phyloP scores from a whole-genome alignment of 2,113 vertebrate genomes.

The Muscicapa adusta region DNA sequence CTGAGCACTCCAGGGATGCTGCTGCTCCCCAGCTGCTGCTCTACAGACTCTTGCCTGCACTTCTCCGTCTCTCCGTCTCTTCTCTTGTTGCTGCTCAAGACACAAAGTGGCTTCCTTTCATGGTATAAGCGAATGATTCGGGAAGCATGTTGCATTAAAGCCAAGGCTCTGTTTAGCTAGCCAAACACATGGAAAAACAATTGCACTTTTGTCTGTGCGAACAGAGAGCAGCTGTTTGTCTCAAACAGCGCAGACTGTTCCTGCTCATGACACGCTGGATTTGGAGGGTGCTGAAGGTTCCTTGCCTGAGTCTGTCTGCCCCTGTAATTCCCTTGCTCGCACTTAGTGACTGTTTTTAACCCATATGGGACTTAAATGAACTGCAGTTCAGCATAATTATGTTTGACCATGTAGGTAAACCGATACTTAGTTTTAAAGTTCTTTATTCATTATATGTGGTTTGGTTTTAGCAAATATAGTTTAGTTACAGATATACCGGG shows the following conservation, averaged over 20 bases:
- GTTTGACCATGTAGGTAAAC: background rate
- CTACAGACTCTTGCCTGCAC: background rate
- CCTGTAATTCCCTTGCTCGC: background rate
- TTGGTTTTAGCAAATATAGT: background rate
- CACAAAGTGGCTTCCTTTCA: constrained; percentile 13
- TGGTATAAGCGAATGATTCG: background rate
- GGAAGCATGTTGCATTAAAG: constrained; percentile 15
- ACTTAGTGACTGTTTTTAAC: background rate
- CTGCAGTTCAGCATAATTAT: background rate
- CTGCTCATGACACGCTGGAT: background rate
- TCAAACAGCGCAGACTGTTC: background rate
- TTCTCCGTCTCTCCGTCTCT: rapidly evolving
- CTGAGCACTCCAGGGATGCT: rapidly evolving
- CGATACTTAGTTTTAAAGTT: background rate
- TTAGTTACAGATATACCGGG: background rate
- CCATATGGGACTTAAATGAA: background rate
- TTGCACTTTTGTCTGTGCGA: constrained; percentile 40
- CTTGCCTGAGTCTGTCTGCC: background rate
- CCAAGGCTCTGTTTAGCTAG: constrained; percentile 34
- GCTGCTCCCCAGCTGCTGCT: background rate
- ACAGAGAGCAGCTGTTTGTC: constrained; percentile 57
- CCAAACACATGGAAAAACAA: constrained; percentile 55
- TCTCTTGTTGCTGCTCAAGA: background rate
- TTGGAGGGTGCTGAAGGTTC: background rate
- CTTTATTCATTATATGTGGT: background rate